Evolutionary conservation across 2,888 invertebrate genomes (phyloP), one percentile per base, ranked within the genome.

Genomic region (Elysia crispata): DNA sequence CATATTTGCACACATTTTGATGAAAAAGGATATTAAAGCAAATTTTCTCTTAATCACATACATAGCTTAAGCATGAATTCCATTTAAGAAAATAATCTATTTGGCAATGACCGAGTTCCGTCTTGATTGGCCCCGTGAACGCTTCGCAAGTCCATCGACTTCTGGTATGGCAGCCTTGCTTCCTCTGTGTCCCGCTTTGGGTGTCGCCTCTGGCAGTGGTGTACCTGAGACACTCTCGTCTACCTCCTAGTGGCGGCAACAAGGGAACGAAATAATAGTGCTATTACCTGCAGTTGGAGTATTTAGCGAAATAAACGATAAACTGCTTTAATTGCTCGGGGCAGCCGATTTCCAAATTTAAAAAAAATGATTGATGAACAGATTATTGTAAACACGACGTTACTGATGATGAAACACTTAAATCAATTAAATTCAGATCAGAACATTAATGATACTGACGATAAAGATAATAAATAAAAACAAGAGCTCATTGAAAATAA

Each of bases 71-170:
- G 6, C n/a, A 28, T 6, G 25, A 15, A 23, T 23, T 5, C 31
- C 6, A 5, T 28, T n/a, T n/a, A n/a, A n/a, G n/a, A n/a, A n/a
- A n/a, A n/a, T n/a, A n/a, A 6, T 11, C 70, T 74, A 79, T 66
- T 76, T 75, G 41, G 80, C 64, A 20, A 23, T 60, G 20, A 80
- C 18, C 28, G 80, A 80, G 25, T 72, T 76, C 31, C 76, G 28
- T 23, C 76, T 41, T 18, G 76, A 73, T 6, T 15, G 33, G 28
- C 57, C 70, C 0, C 76, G 62, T 15, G 80, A 80, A 13, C 28
- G 23, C 31, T 72, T 62, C 18, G 66, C n/a, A 1, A 49, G 50
- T 5, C 74, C 60, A n/a, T 78, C 78, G 18, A 60, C 18, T 20
- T 18, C 69, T 5, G 54, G 1, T n/a, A 76, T 54, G 57, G 69